A percentile compares a stretch with the other conserved stretches of the same genome.
phyloP scores from a whole-genome alignment of 2,113 vertebrate genomes.

The Urocitellus parryii region DNA sequence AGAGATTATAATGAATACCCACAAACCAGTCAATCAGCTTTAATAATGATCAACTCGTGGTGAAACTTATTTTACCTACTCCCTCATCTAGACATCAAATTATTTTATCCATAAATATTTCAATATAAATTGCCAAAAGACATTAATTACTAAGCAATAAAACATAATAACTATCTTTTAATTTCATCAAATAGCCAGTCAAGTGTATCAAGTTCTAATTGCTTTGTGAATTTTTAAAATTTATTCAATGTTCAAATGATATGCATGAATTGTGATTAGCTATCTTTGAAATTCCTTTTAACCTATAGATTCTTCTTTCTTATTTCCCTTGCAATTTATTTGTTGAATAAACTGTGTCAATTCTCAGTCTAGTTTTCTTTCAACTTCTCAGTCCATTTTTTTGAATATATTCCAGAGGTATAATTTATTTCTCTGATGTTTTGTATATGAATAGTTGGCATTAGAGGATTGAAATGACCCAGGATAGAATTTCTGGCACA shows the following conservation, averaged over 20 bases:
- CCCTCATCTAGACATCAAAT: background rate
- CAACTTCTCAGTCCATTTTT: slow-evolving; percentile 17
- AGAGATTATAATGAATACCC: background rate
- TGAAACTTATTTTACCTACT: slow-evolving; percentile 16
- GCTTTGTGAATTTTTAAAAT: slow-evolving; percentile 9
- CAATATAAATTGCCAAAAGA: background rate
- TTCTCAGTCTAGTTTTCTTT: background rate
- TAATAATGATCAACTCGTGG: background rate
- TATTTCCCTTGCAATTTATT: background rate
- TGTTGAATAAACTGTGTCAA: slow-evolving; percentile 8
- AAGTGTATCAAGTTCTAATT: background rate
- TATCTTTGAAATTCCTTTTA: slow-evolving; percentile 54
- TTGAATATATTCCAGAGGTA: background rate
- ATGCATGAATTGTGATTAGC: background rate
- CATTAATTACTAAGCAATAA: slow-evolving; percentile 21
- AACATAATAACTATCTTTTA: slow-evolving; percentile 16
- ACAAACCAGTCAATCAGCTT: background rate
- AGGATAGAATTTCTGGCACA: slow-evolving; percentile 25
- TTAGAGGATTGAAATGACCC: background rate
- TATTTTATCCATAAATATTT: slow-evolving; percentile 38
- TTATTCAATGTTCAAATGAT: slow-evolving; percentile 30
- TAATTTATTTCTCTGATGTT: background rate
- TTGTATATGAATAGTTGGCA: background rate
- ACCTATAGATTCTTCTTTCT: background rate
- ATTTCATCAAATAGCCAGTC: slow-evolving; percentile 29